phyloP scores from a whole-genome alignment of 2,113 vertebrate genomes.

The Galemys pyrenaicus region DNA sequence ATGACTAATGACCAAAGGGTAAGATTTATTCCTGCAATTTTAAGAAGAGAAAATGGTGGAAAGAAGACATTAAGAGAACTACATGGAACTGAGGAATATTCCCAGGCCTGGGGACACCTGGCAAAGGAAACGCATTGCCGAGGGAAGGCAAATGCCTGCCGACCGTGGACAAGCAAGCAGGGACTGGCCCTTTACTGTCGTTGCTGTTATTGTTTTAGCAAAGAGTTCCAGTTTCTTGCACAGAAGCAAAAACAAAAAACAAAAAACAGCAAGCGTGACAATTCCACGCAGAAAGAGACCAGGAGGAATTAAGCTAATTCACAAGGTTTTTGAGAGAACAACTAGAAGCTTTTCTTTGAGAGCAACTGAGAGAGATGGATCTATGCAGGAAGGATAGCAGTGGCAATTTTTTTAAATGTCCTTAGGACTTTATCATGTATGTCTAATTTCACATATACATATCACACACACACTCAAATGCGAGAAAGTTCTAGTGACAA shows the following conservation, averaged over 20 bases:
- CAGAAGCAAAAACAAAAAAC: too few relatives aligned
- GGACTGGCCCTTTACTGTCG: neutral
- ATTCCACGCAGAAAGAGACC: neutral
- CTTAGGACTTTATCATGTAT: neutral
- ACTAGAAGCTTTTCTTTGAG: neutral
- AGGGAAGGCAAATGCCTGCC: neutral
- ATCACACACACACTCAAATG: neutral
- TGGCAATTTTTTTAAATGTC: neutral
- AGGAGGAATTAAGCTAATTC: neutral
- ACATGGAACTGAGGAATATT: neutral
- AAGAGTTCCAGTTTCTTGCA: neutral
- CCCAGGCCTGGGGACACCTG: neutral
- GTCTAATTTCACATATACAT: rapidly evolving
- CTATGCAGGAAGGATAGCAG: neutral
- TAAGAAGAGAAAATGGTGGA: neutral
- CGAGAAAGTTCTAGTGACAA: neutral
- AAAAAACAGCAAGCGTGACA: too few relatives aligned
- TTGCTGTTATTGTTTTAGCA: neutral
- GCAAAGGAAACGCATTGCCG: neutral
- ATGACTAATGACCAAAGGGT: neutral
- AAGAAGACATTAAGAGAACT: neutral
- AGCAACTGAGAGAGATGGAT: neutral
- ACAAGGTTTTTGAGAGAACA: neutral
- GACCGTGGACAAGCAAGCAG: neutral
- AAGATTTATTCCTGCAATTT: slow-evolving; percentile 39